Evolutionary conservation across 1,140 invertebrate species (phyloP), one percentile per base, ranked within the genome.

Genomic region (Hyles euphorbiae): DNA sequence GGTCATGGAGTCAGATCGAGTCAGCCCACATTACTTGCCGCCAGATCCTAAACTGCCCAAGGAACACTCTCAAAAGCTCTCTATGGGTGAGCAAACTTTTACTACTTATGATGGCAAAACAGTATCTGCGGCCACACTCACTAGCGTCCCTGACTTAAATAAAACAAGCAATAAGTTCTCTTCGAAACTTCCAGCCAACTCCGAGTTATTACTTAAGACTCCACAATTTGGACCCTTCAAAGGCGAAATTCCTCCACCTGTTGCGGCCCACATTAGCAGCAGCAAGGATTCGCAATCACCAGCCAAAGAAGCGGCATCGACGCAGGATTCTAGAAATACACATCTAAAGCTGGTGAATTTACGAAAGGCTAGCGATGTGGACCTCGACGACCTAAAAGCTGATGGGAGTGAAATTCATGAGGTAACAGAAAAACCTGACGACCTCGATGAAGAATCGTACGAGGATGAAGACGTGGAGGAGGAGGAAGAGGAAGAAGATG

Each of bases 41-140:
- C 93, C 94, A 12, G 90, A 91, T 53, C 74, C 78, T 46, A 87
- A 85, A 64, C 51, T 60, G 54, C 82, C 78, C 53, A 87, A 88
- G 63, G 84, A 86, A 67, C 80, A 89, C 56, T 80, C 77, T 54
- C 74, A 87, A 74, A 74, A 81, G 74, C 32, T 89, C 79, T 63
- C 88, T 75, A 22, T 84, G 75, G 52, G 76, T 69, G 53, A 91
- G 85, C 44, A 91, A 65, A 87, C 92, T 0, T 90, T 94, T 22
- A 91, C 94, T 7, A 92, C 94, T 5, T 95, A 93, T 64, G 94
- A 95, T 67, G 94, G 94, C 0, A 94, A 94, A 74, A 91, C 90
- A 12, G 90, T 95, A 5, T 91, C 93, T 3, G 93, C 93, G 49
- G 88, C 90, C 7, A 91, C 90, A 8, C 72, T 94, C 7, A 91